Base-by-base conservation (phyloP, 1,140 invertebrate genomes). In the Cephus cinctus region DNA sequence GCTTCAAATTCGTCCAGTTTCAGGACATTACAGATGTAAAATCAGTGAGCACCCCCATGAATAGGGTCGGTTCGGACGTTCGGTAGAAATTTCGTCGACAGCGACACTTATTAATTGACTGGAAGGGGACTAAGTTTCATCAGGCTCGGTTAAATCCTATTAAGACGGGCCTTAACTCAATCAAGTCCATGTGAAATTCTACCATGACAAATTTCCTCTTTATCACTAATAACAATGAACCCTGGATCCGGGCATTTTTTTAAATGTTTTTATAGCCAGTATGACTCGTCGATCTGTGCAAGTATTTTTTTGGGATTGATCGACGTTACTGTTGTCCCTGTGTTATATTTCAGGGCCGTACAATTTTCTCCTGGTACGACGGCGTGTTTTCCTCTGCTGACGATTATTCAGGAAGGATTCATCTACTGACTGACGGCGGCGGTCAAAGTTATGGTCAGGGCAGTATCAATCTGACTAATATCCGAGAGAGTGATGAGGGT, bases 381-480 rank as follows among this genome's bases (percentile, higher is more conserved):
- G 86, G 86, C 47, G 79, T 81, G 18, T 78, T 86, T 14, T 82
- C 83, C 22, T 80, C 83, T 27, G 82, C 80, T 19, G 84, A 87
- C 50, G 83, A 85, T 0, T 96, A 88, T 72, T 79, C 80, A 6
- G 88, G 87, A 6, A 81, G 92, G 34, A 83, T 94, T 53, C 82
- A 79, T 65, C 78, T 83, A 31, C 62, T 86, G 5, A 73, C 80
- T 9, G 77, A 80, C 21, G 64, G 67, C 9, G 58, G 72, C 11
- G 58, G 63, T 12, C 62, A 64, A 1, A 78, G 78, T 2, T 84
- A 81, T 38, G 90, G 90, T 43, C 80, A 83, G 53, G 92, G 90
- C 25, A 91, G 91, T 54, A 84, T 94, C 59, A 95, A 95, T 74
- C 76, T 96, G 40, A 93, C 90, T n/a, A 84, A 87, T 36, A 91